Evolutionary conservation across 2,888 invertebrate species (phyloP).

Genomic region (Hirtodrosophila trivittata): DNA sequence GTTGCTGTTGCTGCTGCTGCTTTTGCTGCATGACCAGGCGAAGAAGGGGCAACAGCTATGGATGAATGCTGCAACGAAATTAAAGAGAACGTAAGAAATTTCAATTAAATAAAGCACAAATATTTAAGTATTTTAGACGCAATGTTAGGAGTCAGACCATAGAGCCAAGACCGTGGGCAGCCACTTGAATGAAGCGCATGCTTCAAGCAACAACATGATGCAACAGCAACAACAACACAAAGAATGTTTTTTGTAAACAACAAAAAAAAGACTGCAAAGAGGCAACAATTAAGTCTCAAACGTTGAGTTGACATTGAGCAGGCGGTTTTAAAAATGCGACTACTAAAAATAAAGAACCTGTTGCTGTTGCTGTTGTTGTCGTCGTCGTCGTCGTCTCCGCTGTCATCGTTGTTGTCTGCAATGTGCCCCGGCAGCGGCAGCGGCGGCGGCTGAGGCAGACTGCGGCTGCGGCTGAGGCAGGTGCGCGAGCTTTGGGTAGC

Average conservation of each 20-base stretch:
- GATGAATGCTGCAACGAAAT: constrained; percentile 44
- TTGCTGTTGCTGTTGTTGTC: constrained; percentile 40
- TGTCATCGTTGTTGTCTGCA: constrained; percentile 46
- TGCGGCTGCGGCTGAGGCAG: constrained; percentile 22
- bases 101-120: constrained; percentile 47
- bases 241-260: constrained; percentile 56
- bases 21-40: constrained; percentile 48
- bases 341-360: constrained; percentile 79
- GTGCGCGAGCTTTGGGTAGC: constrained; percentile 56
- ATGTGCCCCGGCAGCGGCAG: constrained; percentile 30
- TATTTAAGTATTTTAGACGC: constrained; percentile 28
- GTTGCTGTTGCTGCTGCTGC: constrained; percentile 27
- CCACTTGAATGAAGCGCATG: constrained; percentile 66
- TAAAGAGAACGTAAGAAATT: constrained; percentile 23
- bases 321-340: constrained; percentile 77
- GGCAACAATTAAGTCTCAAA: constrained; percentile 79
- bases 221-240: constrained; percentile 42
- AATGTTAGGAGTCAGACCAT: constrained; percentile 40
- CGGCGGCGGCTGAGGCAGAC: neutral
- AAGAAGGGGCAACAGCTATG: constrained; percentile 16
- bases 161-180: constrained; percentile 2
- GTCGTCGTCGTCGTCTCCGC: constrained; percentile 23
- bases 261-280: constrained; percentile 57
- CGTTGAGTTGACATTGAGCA: constrained; percentile 78
- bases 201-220: constrained; percentile 34